Percentiles rank a stretch among this genome's conserved stretches.
Evolutionary conservation across 2,888 invertebrate species (phyloP).

Genomic region (Heliconius sara): DNA sequence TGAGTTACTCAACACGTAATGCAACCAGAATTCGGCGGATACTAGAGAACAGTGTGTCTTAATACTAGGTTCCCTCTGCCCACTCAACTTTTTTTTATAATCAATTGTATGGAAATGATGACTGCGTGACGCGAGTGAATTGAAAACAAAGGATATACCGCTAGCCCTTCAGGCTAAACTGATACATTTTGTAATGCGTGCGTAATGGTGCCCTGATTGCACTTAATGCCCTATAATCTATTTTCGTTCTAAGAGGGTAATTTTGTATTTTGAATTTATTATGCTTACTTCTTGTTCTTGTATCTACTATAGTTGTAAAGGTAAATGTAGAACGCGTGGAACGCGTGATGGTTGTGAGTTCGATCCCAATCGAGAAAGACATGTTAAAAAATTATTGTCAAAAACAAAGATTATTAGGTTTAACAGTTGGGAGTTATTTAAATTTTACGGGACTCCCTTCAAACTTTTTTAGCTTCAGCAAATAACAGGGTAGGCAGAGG

Average conservation of each 20-base stretch:
- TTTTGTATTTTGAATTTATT: slow-evolving; percentile 4
- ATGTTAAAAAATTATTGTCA: too few species aligned
- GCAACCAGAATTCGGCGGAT: too few species aligned
- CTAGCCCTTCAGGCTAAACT: slow-evolving; percentile 38
- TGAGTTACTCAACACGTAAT: too few species aligned
- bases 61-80: too few species aligned
- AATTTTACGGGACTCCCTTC: too few species aligned
- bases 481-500: too few species aligned
- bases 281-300: neutral
- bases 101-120: neutral
- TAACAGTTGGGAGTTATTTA: too few species aligned
- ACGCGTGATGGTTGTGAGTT: neutral
- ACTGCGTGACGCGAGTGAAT: slow-evolving; percentile 11
- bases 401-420: too few species aligned
- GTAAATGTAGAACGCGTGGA: neutral
- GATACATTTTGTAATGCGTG: slow-evolving; percentile 35
- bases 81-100: too few species aligned
- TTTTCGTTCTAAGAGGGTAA: slow-evolving; percentile 20
- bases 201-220: slow-evolving; percentile 25
- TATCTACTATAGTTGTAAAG: neutral
- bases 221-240: slow-evolving; percentile 17
- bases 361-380: too few species aligned
- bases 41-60: too few species aligned
- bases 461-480: too few species aligned
- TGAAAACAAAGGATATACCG: slow-evolving; percentile 34